Evolutionary conservation across 2,113 vertebrate genomes (phyloP).

Genomic region (Columba janthina): DNA sequence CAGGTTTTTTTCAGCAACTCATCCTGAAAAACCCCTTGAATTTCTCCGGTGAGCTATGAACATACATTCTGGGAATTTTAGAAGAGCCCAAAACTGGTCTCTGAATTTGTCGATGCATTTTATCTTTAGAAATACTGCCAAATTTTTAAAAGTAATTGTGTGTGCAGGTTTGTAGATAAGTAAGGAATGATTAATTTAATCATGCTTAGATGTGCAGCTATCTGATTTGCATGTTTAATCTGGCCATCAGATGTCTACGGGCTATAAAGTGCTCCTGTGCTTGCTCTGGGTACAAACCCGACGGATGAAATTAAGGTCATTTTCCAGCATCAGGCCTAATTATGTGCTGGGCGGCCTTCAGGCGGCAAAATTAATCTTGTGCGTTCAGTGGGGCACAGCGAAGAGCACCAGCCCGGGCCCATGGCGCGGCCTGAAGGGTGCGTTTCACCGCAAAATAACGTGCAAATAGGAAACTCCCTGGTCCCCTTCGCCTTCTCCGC

Average conservation of each 20-base stretch:
- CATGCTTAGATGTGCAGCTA: not conserved
- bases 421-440: not conserved
- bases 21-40: not conserved
- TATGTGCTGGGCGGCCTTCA: slow-evolving; percentile 22
- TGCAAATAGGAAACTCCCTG: not conserved
- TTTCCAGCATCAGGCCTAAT: slow-evolving; percentile 36
- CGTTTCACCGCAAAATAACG: not conserved
- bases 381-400: not conserved
- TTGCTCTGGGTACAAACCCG: slow-evolving; percentile 9
- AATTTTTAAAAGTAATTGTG: not conserved
- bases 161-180: not conserved
- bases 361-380: slow-evolving; percentile 54
- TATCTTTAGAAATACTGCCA: not conserved
- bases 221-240: slow-evolving; percentile 38
- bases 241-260: slow-evolving; percentile 23
- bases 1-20: not conserved
- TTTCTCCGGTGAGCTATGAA: not conserved
- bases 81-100: not conserved
- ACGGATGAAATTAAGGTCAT: slow-evolving; percentile 52
- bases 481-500: not conserved
- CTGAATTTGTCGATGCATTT: not conserved
- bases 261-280: not conserved
- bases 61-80: not conserved
- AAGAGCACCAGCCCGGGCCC: not conserved
- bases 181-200: not conserved